phyloP scores from a whole-genome alignment of 2,888 invertebrate species.

The Hybos culiciformis region DNA sequence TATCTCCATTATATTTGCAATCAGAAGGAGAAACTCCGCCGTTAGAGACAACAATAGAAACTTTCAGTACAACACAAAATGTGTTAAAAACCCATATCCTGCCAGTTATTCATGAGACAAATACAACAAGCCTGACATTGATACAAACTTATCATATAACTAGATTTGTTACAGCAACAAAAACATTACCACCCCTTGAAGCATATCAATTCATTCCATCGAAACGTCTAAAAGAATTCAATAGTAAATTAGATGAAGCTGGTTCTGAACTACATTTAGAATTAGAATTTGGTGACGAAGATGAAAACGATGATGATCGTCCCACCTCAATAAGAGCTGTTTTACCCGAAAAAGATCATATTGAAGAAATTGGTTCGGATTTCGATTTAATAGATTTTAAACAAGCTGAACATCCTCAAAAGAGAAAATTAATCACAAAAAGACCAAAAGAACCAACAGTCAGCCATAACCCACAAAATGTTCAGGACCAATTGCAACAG shows the following conservation, averaged over 20 bases:
- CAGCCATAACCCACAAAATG: background rate
- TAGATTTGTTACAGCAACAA: constrained; percentile 76
- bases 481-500: constrained; percentile 54
- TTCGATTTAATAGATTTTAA: constrained; percentile 48
- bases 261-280: constrained; percentile 77
- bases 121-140: constrained; percentile 65
- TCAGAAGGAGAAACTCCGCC: constrained; percentile 72
- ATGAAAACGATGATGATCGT: constrained; percentile 44
- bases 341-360: constrained; percentile 48
- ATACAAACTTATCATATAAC: constrained; percentile 83
- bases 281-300: constrained; percentile 71
- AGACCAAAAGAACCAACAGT: constrained; percentile 26
- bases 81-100: constrained; percentile 80
- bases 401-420: constrained; percentile 29
- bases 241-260: constrained; percentile 74
- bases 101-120: constrained; percentile 62
- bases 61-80: constrained; percentile 80
- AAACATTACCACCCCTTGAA: constrained; percentile 78
- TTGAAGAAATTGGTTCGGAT: constrained; percentile 57
- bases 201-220: constrained; percentile 76
- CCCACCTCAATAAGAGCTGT: constrained; percentile 28
- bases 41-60: constrained; percentile 76
- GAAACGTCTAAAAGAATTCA: constrained; percentile 77
- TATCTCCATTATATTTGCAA: constrained; percentile 64
- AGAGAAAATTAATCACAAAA: too few species aligned